Conservation (phyloP, 2,113 vertebrate genomes). For the Sinocyclocheilus maitianheensis region DNA sequence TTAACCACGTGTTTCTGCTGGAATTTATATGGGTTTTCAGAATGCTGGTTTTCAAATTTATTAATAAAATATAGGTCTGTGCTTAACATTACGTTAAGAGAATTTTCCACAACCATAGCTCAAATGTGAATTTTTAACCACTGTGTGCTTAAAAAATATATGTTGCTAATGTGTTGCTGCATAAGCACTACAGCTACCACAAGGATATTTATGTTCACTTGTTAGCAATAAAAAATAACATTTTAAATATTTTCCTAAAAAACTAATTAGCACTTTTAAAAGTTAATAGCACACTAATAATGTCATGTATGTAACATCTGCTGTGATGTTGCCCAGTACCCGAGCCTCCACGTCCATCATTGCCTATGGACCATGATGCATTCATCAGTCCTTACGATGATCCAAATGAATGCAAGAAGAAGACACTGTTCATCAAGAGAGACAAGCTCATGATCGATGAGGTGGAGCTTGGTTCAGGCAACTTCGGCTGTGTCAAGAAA, state of each 20-base stretch:
- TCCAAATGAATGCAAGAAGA: conserved; percentile 88
- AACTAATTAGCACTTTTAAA: no score
- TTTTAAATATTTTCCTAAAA: not conserved
- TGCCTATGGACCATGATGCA: conserved; percentile 89
- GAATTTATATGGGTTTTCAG: not conserved
- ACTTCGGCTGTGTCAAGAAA: conserved; percentile 93
- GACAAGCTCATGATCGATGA: conserved; percentile 88
- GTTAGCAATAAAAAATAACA: not conserved
- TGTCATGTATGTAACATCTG: not conserved
- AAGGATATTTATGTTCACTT: not conserved
- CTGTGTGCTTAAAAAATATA: not conserved
- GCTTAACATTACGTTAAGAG: not conserved
- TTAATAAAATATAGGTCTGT: not conserved
- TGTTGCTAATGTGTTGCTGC: not conserved
- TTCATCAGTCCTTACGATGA: conserved; percentile 92
- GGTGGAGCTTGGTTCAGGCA: conserved; percentile 92
- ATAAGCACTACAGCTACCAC: not conserved
- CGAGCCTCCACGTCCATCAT: conserved; percentile 45
- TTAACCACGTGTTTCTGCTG: not conserved
- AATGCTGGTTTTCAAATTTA: not conserved
- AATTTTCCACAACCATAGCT: not conserved
- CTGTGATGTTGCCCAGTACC: conserved; percentile 20
- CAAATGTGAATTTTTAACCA: not conserved
- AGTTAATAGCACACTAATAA: no score
- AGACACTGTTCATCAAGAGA: conserved; percentile 87